Conservation (phyloP, 2,888 invertebrate species). For the Villa cingulata region DNA sequence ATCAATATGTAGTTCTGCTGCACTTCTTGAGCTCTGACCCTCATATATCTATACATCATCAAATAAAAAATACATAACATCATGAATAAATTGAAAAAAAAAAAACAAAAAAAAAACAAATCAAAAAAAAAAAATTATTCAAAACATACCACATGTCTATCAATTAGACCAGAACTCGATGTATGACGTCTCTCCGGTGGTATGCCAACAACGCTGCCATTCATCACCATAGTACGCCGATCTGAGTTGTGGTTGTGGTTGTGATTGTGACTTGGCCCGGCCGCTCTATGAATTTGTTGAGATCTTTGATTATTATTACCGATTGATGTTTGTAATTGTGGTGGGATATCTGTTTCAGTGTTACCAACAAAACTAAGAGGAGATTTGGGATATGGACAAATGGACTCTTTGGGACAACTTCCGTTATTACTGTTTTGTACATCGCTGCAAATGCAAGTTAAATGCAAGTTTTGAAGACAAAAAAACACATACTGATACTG, state of each 20-base stretch:
- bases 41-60: constrained; percentile 21
- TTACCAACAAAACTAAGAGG: constrained; percentile 14
- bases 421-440: constrained; percentile 37
- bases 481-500: constrained; percentile 6
- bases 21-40: constrained; percentile 20
- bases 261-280: constrained; percentile 21
- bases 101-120: not conserved
- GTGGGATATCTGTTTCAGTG: constrained; percentile 2
- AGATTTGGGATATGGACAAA: constrained; percentile 14
- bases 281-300: constrained; percentile 22
- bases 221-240: not conserved
- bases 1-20: constrained; percentile 21
- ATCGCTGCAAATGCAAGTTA: constrained; percentile 24
- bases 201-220: constrained; percentile 9
- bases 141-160: constrained; percentile 21
- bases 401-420: constrained; percentile 26
- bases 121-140: not conserved
- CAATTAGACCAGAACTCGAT: constrained; percentile 25
- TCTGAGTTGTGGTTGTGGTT: constrained; percentile 7
- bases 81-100: not conserved
- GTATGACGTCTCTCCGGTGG: constrained; percentile 15
- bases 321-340: not conserved
- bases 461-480: constrained; percentile 3
- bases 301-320: constrained; percentile 22
- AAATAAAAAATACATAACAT: too few relatives aligned